phyloP scores from a whole-genome alignment of 2,888 invertebrate species.

The Euzophera pinguis region DNA sequence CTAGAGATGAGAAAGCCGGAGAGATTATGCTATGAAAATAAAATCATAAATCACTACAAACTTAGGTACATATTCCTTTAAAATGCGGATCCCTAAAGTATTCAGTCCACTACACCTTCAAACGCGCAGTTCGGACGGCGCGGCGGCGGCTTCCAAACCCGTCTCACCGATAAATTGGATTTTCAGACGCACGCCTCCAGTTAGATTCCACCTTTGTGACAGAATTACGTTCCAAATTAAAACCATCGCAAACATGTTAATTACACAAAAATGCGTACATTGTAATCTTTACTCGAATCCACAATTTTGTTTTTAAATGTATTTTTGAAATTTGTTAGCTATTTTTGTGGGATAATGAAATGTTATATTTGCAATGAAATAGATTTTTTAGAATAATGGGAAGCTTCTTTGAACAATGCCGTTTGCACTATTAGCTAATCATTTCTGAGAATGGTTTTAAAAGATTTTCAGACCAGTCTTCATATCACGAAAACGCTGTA shows the following conservation, averaged over 20 bases:
- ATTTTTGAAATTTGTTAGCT: no score
- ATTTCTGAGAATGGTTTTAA: no score
- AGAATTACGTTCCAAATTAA: constrained; percentile 3
- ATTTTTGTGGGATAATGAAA: no score
- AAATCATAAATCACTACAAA: no score
- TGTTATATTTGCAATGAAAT: no score
- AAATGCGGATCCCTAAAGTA: not conserved
- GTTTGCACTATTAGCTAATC: no score
- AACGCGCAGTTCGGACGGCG: not conserved
- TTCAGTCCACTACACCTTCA: not conserved
- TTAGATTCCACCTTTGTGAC: constrained; percentile 3
- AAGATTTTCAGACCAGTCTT: no score
- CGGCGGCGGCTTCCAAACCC: not conserved
- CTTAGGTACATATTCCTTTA: not conserved
- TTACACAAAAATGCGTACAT: not conserved
- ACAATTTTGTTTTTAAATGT: not conserved
- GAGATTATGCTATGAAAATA: no score
- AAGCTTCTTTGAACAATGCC: no score
- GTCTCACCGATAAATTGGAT: constrained; percentile 9
- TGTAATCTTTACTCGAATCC: not conserved
- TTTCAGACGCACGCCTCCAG: constrained; percentile 5
- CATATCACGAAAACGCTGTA: no score
- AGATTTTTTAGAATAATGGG: no score
- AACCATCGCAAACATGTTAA: not conserved
- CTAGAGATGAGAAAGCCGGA: no score